These are phyloP conservation scores for Halictus ligatus DNA, from an alignment of 2,888 invertebrate species.

Conservation along the genomic window DNA sequence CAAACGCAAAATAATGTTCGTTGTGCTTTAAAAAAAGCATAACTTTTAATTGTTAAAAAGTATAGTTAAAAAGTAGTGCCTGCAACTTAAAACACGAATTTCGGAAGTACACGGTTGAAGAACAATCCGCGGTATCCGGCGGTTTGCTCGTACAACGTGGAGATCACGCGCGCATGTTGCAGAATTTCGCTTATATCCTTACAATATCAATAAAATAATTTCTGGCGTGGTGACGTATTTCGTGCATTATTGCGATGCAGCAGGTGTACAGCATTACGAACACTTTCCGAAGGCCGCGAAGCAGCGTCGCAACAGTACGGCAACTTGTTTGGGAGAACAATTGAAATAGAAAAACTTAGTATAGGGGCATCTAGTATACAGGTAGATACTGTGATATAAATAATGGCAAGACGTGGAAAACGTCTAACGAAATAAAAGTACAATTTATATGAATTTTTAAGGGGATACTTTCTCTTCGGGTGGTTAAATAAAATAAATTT, in stretches of 20 bases:
- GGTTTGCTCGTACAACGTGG: conserved; percentile 58
- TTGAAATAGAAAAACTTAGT: not conserved
- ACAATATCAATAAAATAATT: conserved; percentile 47
- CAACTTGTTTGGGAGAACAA: not conserved
- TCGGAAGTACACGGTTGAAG: not conserved
- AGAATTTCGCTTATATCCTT: conserved; percentile 21
- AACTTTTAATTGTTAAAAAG: no score
- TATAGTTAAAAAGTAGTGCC: not conserved
- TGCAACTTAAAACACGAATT: not conserved
- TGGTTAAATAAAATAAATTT: no score
- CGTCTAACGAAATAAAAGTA: no score
- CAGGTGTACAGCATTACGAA: conserved; percentile 55
- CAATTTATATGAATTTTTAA: no score
- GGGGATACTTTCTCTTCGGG: no score
- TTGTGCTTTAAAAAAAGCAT: not conserved
- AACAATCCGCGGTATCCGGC: not conserved
- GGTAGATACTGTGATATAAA: no score
- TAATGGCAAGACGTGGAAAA: no score
- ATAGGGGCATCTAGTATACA: not conserved
- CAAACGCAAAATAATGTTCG: no score
- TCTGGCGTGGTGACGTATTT: conserved; percentile 12
- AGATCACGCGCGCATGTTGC: conserved; percentile 46
- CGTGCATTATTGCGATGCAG: conserved; percentile 64
- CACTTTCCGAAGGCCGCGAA: conserved; percentile 53
- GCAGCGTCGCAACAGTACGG: conserved; percentile 3